These are phyloP conservation scores for Neofelis nebulosa DNA, from an alignment of 2,113 vertebrate genomes.

Conservation along the genomic window DNA sequence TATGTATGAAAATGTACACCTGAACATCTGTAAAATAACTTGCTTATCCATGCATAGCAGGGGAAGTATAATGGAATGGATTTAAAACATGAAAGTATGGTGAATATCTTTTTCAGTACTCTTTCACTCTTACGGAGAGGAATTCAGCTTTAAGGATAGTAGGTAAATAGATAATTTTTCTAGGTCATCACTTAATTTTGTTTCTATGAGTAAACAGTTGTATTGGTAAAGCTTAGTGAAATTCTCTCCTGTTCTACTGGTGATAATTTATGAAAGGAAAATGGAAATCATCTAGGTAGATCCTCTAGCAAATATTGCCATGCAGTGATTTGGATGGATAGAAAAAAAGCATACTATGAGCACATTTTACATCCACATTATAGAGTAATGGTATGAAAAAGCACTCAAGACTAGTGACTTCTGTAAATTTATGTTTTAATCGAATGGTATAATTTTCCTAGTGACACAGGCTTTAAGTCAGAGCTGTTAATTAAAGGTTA, in stretches of 20 bases:
- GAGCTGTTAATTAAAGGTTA: not conserved
- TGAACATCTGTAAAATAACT: not conserved
- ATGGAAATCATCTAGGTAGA: not conserved
- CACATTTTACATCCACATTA: not conserved
- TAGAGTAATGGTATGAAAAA: not conserved
- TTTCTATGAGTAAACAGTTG: not conserved
- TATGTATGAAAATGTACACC: constrained; percentile 11
- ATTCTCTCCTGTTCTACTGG: not conserved
- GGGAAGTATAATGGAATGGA: not conserved
- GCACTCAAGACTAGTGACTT: not conserved
- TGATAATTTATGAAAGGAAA: not conserved
- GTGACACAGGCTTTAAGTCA: not conserved
- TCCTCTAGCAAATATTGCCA: not conserved
- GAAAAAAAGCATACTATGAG: not conserved
- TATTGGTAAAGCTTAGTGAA: not conserved
- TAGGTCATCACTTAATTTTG: not conserved
- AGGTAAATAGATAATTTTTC: not conserved
- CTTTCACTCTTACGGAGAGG: not conserved
- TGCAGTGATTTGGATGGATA: not conserved
- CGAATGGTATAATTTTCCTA: not conserved
- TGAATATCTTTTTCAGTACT: not conserved
- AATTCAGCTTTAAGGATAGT: not conserved
- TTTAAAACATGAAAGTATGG: not conserved
- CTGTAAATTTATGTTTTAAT: constrained; percentile 8
- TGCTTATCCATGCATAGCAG: not conserved